Evolutionary conservation across 2,797 vertebrate species (phyloP), one percentile per base, ranked within the genome.

Genomic region (Leucoraja ocellata): DNA sequence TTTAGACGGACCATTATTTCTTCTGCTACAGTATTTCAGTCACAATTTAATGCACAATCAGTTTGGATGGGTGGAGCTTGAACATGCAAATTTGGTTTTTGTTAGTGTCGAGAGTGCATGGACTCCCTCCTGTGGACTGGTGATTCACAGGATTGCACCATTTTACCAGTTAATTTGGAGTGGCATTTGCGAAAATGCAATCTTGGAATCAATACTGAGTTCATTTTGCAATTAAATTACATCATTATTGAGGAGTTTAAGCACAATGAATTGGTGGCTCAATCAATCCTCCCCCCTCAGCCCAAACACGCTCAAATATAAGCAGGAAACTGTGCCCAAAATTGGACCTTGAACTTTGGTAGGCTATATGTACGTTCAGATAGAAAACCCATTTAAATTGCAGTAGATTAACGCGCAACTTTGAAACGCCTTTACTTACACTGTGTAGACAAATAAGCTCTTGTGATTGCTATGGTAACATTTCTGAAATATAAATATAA

Each of bases 401-500:
- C 63, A 21, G 8, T 68, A 32, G 18, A 71, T 91, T 39, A 39
- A 71, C 28, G 7, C 9, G 13, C 65, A 71, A 36, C 9, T 73
- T 18, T 18, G 9, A 3, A 32, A 5, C 6, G 23, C 9, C 63
- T 90, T 71, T 25, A 71, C 36, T 90, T 90, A 18, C 16, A 28
- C 54, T 91, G 32, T 7, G 68, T 25, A 61, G 80, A 61, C 23
- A 91, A 71, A 91, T 23, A 91, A 91, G 68, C 36, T 86, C 83
- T 39, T 91, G 16, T 39, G 71, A 91, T 91, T 91, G 32, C 32
- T 25, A 39, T 91, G 65, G 18, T 39, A 90, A 90, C 63, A 65
- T 32, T 88, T 32, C 63, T 90, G 32, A 90, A 16, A 68, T 90
- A 32, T 90, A 32, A 71, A 36, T 91, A 91, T 4, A 91, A 91